A percentile compares a stretch with the other conserved stretches of the same genome.
Evolutionary conservation across 2,113 vertebrate genomes (phyloP).

Genomic region (Gadus macrocephalus): DNA sequence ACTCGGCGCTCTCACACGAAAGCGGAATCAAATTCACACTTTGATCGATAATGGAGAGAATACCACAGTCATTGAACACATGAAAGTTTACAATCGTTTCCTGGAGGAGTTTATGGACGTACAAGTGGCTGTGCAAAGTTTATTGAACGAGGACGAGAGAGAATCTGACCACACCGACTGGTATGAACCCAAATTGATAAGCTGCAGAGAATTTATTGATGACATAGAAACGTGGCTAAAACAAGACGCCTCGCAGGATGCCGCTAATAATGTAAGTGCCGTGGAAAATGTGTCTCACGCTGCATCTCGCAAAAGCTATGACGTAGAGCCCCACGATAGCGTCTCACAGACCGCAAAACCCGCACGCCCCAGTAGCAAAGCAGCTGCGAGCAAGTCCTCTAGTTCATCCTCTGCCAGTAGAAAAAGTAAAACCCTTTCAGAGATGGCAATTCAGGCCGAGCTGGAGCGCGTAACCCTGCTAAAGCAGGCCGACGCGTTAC

Average conservation of each 20-base stretch:
- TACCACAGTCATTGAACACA: neutral
- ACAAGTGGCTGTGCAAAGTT: neutral
- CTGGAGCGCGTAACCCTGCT: neutral
- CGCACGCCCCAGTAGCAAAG: neutral
- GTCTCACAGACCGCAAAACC: neutral
- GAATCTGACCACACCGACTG: neutral
- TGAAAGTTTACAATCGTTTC: too few species aligned
- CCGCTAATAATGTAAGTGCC: too few species aligned
- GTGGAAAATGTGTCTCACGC: too few species aligned
- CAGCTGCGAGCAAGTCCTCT: neutral
- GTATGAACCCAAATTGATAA: constrained; percentile 1
- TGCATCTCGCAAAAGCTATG: too few species aligned
- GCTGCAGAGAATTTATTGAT: neutral
- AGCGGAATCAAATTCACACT: neutral
- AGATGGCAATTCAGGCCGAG: neutral
- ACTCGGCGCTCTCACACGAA: neutral
- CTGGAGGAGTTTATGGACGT: neutral
- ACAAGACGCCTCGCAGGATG: neutral
- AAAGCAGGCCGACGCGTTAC: neutral
- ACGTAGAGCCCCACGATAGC: neutral
- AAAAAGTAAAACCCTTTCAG: too few species aligned
- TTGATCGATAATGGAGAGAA: neutral
- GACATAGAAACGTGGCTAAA: neutral
- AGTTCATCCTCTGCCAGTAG: neutral
- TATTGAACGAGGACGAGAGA: constrained; percentile 1